Evolutionary conservation across 2,797 vertebrate genomes (phyloP).

Genomic region (Catharus ustulatus): DNA sequence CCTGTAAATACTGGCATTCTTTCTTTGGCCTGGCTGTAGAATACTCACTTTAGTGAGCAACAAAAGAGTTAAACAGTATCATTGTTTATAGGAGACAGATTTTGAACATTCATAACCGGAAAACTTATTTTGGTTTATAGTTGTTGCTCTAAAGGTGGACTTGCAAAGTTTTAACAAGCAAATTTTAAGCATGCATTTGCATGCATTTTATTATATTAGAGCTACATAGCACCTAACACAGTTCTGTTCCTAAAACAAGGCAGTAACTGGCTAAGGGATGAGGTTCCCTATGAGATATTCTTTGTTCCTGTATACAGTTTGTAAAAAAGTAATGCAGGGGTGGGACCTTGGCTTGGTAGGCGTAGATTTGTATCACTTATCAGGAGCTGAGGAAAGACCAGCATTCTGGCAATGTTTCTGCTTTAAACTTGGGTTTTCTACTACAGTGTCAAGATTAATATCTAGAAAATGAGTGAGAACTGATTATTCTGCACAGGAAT

Average conservation of each 20-base stretch:
- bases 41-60: background rate
- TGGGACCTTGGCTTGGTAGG: background rate
- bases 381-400: background rate
- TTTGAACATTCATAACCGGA: background rate
- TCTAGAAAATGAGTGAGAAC: background rate
- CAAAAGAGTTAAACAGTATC: background rate
- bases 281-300: background rate
- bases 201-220: background rate
- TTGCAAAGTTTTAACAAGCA: background rate
- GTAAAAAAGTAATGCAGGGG: rapidly evolving
- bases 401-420: background rate
- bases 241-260: background rate
- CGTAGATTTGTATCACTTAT: background rate
- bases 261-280: background rate
- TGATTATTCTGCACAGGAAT: background rate
- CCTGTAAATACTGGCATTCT: background rate
- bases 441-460: background rate
- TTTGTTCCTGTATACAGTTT: background rate
- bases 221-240: background rate
- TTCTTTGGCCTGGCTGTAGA: background rate
- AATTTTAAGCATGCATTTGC: background rate
- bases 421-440: background rate
- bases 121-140: background rate
- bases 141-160: background rate
- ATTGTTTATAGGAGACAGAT: background rate